Evolutionary conservation across 2,113 vertebrate species (phyloP).

Genomic region (Epinephelus fuscoguttatus): DNA sequence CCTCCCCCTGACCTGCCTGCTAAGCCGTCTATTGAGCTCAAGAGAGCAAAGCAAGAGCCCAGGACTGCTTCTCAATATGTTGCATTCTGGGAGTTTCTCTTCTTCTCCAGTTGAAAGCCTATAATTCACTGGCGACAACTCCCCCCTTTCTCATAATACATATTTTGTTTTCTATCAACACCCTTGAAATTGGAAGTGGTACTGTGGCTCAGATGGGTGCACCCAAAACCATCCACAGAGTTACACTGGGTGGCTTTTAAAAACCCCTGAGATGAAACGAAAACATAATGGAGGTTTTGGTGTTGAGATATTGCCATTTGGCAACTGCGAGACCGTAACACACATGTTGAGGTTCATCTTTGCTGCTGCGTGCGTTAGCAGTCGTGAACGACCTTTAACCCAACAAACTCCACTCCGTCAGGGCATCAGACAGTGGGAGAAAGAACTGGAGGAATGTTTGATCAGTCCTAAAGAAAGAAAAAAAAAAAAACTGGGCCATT

Average conservation of each 20-base stretch:
- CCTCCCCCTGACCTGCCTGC: conserved; percentile 84
- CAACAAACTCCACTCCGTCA: conserved; percentile 29
- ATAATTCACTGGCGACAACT: conserved; percentile 77
- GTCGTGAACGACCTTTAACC: conserved; percentile 65
- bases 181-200: conserved; percentile 73
- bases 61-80: conserved; percentile 64
- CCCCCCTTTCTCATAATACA: conserved; percentile 74
- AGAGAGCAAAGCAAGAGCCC: conserved; percentile 76
- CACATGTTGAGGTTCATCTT: conserved; percentile 48
- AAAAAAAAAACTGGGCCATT: conserved; percentile 49
- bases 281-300: conserved; percentile 66
- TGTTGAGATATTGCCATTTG: conserved; percentile 61
- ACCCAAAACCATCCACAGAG: conserved; percentile 61
- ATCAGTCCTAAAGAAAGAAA: conserved; percentile 23
- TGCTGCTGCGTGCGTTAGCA: conserved; percentile 26
- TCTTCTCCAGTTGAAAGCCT: conserved; percentile 65
- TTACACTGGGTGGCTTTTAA: conserved; percentile 65
- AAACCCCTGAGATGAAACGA: conserved; percentile 61
- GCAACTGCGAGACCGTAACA: conserved; percentile 42
- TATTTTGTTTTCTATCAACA: conserved; percentile 81
- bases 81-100: conserved; percentile 71
- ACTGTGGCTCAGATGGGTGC: conserved; percentile 59
- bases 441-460: conserved; percentile 68
- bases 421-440: conserved; percentile 32
- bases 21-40: conserved; percentile 83